These are phyloP conservation scores for Pimephales promelas DNA, from an alignment of 2,113 vertebrate genomes.

Conservation along the genomic window DNA sequence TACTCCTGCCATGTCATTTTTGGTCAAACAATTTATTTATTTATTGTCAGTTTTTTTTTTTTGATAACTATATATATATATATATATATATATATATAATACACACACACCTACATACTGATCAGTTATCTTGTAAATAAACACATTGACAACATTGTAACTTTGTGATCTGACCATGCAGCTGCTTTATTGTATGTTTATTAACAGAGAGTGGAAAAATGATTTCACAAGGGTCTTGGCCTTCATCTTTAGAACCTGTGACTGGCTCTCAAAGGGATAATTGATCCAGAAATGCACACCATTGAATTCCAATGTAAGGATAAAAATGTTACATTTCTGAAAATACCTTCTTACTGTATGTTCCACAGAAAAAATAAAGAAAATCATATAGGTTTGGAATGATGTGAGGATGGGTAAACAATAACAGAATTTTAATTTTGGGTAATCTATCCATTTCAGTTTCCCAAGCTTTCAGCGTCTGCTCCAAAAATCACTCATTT, in stretches of 20 bases:
- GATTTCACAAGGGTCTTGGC: neutral
- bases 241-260: neutral
- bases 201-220: constrained; percentile 2
- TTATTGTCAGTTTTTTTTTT: neutral
- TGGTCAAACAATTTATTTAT: neutral
- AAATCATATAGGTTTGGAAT: neutral
- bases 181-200: constrained; percentile 32
- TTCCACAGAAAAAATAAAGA: neutral
- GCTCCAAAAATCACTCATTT: constrained; percentile 40
- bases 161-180: constrained; percentile 13
- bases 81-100: no score
- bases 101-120: neutral
- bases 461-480: constrained; percentile 21
- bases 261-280: neutral
- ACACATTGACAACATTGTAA: neutral
- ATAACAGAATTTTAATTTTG: neutral
- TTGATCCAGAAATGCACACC: neutral
- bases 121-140: constrained; percentile 14
- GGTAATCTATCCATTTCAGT: neutral
- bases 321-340: neutral
- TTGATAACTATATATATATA: no score
- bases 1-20: neutral
- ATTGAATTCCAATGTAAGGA: neutral
- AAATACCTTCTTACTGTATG: neutral
- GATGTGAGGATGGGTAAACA: neutral